Evolutionary conservation across 1,140 invertebrate species (phyloP), one percentile per base, ranked within the genome.

Genomic region (Drosophila malerkotliana): DNA sequence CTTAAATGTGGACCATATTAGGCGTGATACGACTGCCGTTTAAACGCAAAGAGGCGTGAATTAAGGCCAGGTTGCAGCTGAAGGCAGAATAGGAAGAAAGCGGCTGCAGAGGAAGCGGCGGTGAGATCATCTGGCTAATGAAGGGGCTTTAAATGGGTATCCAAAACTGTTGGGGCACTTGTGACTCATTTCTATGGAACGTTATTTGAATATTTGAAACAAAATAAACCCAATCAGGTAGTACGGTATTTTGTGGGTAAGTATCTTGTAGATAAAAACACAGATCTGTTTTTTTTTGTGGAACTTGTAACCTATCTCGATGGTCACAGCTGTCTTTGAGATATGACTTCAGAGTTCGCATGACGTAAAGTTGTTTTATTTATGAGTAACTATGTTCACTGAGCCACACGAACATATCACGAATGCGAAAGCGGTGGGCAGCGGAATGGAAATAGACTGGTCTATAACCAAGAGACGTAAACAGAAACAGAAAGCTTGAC

Each of bases 1-100:
- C 49, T 71, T 59, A 49, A 69, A 49, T 57, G 63, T 71, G 45
- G 48, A 80, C 81, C 81, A 75, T 85, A 81, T 82, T 67, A 72
- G 82, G 81, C 56, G 69, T 54, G 78, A 67, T 56, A 52, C 47
- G 77, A 79, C 78, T 60, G 77, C 77, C 72, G 81, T 67, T 74
- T 48, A 45, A 57, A 58, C 32, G 51, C 47, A 73, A 59, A 87
- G 59, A 80, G 82, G 82, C 83, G 82, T 82, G 66, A 82, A 82
- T 82, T 87, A 87, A 88, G 82, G 82, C 80, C 61, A 77, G 52
- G 30, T 47, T 77, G 81, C 77, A 59, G 72, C 72, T 63, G 57
- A 41, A 30, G 49, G 12, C 37, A 66, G 61, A 72, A 60, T 49
- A 24, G 68, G 47, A 52, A 64, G 45, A 37, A 55, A 32, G 30